A percentile compares a stretch with the other conserved stretches of the same genome.
phyloP scores from a whole-genome alignment of 2,888 invertebrate species.

The Anoncus sp. region DNA sequence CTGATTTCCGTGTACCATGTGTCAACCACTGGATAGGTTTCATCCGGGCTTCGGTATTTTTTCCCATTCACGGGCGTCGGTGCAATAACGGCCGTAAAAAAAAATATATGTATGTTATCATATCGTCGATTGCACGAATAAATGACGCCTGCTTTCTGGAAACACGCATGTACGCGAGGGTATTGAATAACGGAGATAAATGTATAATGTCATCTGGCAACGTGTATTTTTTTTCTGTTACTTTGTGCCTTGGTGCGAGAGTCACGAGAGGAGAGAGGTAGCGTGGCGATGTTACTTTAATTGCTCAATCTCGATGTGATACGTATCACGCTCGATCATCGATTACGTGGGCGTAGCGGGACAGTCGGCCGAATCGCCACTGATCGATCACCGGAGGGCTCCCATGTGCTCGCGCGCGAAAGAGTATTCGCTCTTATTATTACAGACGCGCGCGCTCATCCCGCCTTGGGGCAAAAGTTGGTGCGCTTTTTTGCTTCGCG shows the following conservation, averaged over 20 bases:
- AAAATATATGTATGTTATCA: no score
- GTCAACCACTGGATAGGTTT: no score
- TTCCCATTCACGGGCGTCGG: no score
- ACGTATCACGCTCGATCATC: constrained; percentile 48
- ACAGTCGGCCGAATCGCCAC: constrained; percentile 60
- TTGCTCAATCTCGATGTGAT: constrained; percentile 39
- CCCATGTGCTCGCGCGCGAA: constrained; percentile 26
- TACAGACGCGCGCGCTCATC: constrained; percentile 54
- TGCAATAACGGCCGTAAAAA: no score
- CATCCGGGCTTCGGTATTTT: no score
- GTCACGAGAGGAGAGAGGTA: constrained; percentile 18
- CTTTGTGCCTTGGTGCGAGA: constrained; percentile 23
- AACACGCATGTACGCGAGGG: no score
- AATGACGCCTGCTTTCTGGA: no score
- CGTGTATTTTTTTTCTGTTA: constrained; percentile 3
- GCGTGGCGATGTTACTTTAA: constrained; percentile 65
- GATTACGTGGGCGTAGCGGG: constrained; percentile 62
- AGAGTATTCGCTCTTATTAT: constrained; percentile 53
- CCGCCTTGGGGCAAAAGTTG: constrained; percentile 31
- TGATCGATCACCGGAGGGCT: constrained; percentile 39
- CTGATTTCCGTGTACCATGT: constrained; percentile 21
- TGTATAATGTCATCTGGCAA: no score
- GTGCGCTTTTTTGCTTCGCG: constrained; percentile 33
- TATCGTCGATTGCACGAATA: no score
- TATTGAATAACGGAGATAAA: no score